Evolutionary conservation across 30 jellyfish, hydroid and myxozoan genomes (phyloP).

Genomic region (Aurelia coerulea): DNA sequence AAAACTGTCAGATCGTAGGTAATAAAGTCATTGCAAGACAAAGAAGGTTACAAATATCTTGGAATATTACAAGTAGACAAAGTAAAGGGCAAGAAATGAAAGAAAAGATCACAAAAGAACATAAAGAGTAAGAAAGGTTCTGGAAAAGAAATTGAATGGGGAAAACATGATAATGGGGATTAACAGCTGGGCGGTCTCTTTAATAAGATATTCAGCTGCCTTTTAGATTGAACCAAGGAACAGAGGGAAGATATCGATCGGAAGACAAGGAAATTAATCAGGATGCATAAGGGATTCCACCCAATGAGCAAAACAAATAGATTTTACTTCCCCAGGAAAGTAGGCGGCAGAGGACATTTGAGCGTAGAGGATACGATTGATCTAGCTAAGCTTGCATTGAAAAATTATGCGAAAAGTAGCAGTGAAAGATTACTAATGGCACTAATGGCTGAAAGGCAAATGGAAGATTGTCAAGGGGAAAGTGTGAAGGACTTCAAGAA

Average conservation of each 20-base stretch:
- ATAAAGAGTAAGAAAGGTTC: conserved; percentile 15
- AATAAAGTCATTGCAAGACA: not conserved
- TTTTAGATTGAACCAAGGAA: conserved; percentile 20
- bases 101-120: conserved; percentile 12
- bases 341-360: not conserved
- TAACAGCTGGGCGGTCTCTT: conserved; percentile 14
- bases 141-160: conserved; percentile 3
- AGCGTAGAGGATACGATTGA: conserved; percentile 20
- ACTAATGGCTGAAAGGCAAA: conserved; percentile 3
- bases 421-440: conserved; percentile 7
- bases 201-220: conserved; percentile 32
- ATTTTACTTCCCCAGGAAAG: conserved; percentile 14
- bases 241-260: conserved; percentile 7
- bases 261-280: conserved; percentile 2
- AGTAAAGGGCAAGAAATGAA: conserved; percentile 15
- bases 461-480: conserved; percentile 1
- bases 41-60: not conserved
- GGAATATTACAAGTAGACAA: conserved; percentile 7
- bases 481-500: conserved; percentile 1
- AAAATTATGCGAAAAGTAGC: not conserved
- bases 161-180: conserved; percentile 10
- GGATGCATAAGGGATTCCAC: conserved; percentile 13
- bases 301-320: not conserved
- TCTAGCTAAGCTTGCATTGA: conserved; percentile 4
- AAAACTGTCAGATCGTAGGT: conserved; percentile 16